A percentile compares a stretch with the other conserved stretches of the same genome.
phyloP scores from a whole-genome alignment of 2,888 invertebrate genomes.

The Ectemnius lituratus region DNA sequence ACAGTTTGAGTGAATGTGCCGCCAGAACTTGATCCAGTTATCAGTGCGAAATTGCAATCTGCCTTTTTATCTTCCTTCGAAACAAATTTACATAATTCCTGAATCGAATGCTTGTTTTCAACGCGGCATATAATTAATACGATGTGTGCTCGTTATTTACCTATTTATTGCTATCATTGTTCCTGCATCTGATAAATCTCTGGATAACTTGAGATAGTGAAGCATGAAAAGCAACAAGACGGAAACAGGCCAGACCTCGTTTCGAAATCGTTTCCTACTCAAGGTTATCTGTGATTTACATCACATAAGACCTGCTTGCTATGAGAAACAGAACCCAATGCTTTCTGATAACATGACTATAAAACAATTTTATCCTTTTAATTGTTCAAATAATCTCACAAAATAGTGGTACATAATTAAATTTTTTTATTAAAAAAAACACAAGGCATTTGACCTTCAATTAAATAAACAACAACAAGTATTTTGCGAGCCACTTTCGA shows the following conservation, averaged over 20 bases:
- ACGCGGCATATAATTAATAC: no score
- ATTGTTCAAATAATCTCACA: no score
- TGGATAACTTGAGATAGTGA: background rate
- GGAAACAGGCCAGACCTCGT: conserved; percentile 27
- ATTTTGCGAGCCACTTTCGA: no score
- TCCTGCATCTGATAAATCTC: background rate
- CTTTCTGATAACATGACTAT: conserved; percentile 6
- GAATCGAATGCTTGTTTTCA: no score
- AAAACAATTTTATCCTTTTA: background rate
- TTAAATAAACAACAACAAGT: no score
- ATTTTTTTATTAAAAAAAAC: no score
- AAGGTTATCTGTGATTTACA: conserved; percentile 37
- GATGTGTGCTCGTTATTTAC: no score
- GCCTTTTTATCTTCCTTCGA: no score
- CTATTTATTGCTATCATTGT: no score
- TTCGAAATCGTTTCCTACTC: conserved; percentile 24
- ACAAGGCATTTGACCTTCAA: no score
- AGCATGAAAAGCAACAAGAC: conserved; percentile 26
- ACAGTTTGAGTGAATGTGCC: conserved; percentile 38
- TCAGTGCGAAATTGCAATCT: background rate
- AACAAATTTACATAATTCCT: no score
- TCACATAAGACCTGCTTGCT: conserved; percentile 35
- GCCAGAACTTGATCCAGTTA: background rate
- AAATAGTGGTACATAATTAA: no score
- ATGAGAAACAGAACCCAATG: conserved; percentile 19